Evolutionary conservation across 2,113 vertebrate species (phyloP).

Genomic region (Rafetus swinhoei): DNA sequence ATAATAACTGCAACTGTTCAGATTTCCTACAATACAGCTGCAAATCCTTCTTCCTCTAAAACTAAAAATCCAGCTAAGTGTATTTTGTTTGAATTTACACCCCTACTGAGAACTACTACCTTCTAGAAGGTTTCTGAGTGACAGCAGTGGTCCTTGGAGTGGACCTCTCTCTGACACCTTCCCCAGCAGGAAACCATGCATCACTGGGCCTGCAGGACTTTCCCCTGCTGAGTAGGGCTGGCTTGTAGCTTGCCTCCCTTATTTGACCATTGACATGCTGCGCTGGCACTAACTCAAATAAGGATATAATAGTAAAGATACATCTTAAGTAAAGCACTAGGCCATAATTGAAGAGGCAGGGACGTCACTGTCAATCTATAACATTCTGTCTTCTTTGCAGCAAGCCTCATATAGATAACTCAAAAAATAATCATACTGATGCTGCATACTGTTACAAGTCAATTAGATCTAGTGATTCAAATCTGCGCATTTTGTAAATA

Average conservation of each 20-base stretch:
- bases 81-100: constrained; percentile 21
- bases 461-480: constrained; percentile 75
- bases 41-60: constrained; percentile 16
- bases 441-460: constrained; percentile 74
- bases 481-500: constrained; percentile 75
- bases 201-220: constrained; percentile 73
- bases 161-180: constrained; percentile 82
- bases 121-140: constrained; percentile 74
- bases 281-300: constrained; percentile 69
- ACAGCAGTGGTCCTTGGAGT: constrained; percentile 73
- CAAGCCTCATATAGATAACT: constrained; percentile 31
- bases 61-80: constrained; percentile 41
- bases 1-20: not conserved
- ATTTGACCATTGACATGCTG: constrained; percentile 77
- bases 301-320: constrained; percentile 76
- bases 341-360: constrained; percentile 84
- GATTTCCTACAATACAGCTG: not conserved
- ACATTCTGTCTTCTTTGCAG: constrained; percentile 63
- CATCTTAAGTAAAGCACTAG: constrained; percentile 68
- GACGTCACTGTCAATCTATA: constrained; percentile 82
- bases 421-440: constrained; percentile 30
- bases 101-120: constrained; percentile 60
- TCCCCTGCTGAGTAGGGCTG: constrained; percentile 74
- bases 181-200: constrained; percentile 78
- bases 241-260: constrained; percentile 33